Evolutionary conservation across 1,140 invertebrate species (phyloP).

Genomic region (Cyclina sinensis): DNA sequence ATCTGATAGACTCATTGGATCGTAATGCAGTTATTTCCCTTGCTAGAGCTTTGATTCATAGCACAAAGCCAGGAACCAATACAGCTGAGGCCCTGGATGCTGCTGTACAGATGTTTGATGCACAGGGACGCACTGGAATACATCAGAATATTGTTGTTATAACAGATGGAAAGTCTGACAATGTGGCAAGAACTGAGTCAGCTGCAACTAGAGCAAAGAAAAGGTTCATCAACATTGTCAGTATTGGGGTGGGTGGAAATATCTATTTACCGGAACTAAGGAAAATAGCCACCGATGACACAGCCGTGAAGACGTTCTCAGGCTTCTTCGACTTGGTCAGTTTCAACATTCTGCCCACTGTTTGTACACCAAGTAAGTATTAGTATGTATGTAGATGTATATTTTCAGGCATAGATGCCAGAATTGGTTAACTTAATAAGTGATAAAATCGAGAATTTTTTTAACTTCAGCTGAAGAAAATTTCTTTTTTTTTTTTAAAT

Average conservation of each 20-base stretch:
- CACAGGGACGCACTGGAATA: not conserved
- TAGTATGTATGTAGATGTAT: too few species aligned
- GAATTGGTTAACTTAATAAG: too few species aligned
- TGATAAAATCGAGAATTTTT: too few species aligned
- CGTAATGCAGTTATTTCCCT: not conserved
- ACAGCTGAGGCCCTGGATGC: conserved; percentile 16
- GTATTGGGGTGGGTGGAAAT: conserved; percentile 14
- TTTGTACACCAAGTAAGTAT: conserved; percentile 41
- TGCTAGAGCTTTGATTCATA: not conserved
- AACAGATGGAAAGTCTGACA: conserved; percentile 26
- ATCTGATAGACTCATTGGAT: not conserved
- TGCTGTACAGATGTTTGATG: not conserved
- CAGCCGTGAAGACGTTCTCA: not conserved
- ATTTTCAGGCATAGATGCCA: too few species aligned
- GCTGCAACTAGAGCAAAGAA: conserved; percentile 15
- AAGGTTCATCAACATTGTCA: conserved; percentile 24
- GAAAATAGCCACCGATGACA: conserved; percentile 30
- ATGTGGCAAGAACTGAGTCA: not conserved
- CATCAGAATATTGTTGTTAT: conserved; percentile 26
- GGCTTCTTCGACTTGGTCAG: not conserved
- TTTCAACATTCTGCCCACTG: conserved; percentile 2
- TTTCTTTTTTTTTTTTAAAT: too few species aligned
- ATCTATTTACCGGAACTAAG: not conserved
- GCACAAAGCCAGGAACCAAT: not conserved
- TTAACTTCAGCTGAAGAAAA: too few species aligned